phyloP scores from a whole-genome alignment of 2,113 vertebrate species.

The Smithornis capensis region DNA sequence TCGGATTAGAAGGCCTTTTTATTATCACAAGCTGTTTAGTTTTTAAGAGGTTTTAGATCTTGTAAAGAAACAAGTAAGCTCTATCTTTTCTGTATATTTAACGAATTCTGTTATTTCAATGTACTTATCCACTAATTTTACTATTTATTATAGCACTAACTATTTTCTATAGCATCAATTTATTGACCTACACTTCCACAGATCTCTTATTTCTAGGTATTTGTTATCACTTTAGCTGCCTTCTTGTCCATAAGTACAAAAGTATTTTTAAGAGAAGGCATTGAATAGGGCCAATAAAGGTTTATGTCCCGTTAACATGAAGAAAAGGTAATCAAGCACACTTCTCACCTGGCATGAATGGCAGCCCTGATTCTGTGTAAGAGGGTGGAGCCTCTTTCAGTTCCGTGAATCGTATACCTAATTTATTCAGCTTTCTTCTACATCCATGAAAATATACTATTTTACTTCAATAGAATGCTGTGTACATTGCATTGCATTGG shows the following conservation, averaged over 20 bases:
- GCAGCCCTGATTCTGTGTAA: not conserved
- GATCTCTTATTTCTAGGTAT: not conserved
- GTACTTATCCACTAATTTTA: not conserved
- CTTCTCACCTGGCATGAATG: not conserved
- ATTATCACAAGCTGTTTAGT: not conserved
- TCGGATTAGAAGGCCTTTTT: not conserved
- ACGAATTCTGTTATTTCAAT: not conserved
- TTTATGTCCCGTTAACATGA: not conserved
- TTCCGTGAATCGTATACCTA: not conserved
- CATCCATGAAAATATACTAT: not conserved
- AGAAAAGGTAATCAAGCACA: not conserved
- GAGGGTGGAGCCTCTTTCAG: not conserved
- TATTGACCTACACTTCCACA: not conserved
- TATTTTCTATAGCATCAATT: not conserved
- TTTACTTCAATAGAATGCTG: not conserved
- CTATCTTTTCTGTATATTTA: not conserved
- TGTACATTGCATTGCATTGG: not conserved
- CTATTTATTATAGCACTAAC: not conserved
- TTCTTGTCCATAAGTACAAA: not conserved
- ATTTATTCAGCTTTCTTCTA: not conserved
- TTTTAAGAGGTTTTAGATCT: not conserved
- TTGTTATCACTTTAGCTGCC: not conserved
- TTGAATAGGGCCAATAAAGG: not conserved
- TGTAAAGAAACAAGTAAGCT: not conserved
- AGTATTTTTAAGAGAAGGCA: not conserved